A percentile compares a stretch with the other conserved stretches of the same genome.
Evolutionary conservation across 2,888 invertebrate genomes (phyloP).

Genomic region (Pristionchus japonicus): DNA sequence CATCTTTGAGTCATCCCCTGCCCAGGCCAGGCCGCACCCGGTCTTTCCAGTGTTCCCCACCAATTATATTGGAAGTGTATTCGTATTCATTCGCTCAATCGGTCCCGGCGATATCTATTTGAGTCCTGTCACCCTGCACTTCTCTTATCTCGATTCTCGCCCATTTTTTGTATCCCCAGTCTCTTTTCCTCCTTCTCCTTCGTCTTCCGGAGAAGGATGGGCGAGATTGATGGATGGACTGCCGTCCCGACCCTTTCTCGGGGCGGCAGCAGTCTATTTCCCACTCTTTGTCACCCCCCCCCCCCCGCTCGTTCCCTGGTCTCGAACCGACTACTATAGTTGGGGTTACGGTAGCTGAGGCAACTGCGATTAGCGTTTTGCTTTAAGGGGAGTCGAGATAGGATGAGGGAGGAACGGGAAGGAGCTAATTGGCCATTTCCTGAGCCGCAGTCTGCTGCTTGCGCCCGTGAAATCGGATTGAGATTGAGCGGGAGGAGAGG

Average conservation of each 20-base stretch:
- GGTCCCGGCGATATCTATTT: neutral
- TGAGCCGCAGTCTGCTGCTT: no score
- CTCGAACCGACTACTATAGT: neutral
- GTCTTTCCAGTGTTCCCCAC: no score
- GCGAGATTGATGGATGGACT: slow-evolving; percentile 7
- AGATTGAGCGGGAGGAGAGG: neutral
- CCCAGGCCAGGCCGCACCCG: no score
- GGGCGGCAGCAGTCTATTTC: neutral
- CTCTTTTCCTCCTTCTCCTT: neutral
- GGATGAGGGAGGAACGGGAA: neutral
- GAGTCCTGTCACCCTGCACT: neutral
- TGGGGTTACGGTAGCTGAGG: neutral
- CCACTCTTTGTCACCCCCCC: neutral
- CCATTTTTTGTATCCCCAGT: neutral
- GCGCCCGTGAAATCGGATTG: neutral
- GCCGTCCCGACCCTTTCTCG: neutral
- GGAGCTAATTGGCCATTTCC: slow-evolving; percentile 2
- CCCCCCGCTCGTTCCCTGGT: neutral
- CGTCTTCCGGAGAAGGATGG: neutral
- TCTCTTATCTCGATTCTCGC: neutral
- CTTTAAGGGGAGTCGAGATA: no score
- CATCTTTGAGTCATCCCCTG: neutral
- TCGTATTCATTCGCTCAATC: neutral
- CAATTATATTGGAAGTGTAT: no score
- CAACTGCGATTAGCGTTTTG: neutral